Evolutionary conservation across 2,113 vertebrate genomes (phyloP).

Genomic region (cat (Felis catus)): DNA sequence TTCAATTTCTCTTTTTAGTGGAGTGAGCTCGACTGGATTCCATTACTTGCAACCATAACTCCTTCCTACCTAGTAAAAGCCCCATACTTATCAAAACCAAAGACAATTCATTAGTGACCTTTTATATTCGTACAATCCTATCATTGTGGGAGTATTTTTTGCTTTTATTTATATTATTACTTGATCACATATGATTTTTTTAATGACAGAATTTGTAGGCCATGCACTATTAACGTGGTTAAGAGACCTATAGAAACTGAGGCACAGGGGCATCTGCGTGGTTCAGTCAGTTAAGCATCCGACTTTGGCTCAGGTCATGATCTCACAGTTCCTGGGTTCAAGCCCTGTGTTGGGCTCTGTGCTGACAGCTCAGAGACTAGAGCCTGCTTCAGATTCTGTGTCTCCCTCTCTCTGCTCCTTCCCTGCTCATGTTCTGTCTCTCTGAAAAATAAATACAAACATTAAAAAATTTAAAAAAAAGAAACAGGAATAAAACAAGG

Average conservation of each 20-base stretch:
- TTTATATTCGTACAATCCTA: neutral
- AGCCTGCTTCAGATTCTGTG: too few species aligned
- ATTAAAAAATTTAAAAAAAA: too few species aligned
- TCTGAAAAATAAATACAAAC: too few species aligned
- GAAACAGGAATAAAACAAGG: neutral
- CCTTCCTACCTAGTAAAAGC: neutral
- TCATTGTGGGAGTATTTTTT: neutral
- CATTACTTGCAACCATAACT: neutral
- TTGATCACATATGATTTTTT: neutral
- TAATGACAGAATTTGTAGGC: neutral
- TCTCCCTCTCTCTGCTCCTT: too few species aligned
- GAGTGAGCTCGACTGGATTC: neutral
- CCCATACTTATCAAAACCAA: constrained; percentile 24
- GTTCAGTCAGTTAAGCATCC: too few species aligned
- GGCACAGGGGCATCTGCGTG: neutral
- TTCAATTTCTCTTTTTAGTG: neutral
- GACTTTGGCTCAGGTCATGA: too few species aligned
- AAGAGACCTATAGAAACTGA: constrained; percentile 18
- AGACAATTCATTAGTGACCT: neutral
- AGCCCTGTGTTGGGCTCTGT: too few species aligned
- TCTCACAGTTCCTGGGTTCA: too few species aligned
- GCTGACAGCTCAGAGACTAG: too few species aligned
- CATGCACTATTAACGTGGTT: neutral
- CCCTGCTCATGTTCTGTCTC: too few species aligned
- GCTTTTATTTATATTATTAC: constrained; percentile 27